Evolutionary conservation across 2,888 invertebrate species (phyloP).

Genomic region (Tetragnatha montana): DNA sequence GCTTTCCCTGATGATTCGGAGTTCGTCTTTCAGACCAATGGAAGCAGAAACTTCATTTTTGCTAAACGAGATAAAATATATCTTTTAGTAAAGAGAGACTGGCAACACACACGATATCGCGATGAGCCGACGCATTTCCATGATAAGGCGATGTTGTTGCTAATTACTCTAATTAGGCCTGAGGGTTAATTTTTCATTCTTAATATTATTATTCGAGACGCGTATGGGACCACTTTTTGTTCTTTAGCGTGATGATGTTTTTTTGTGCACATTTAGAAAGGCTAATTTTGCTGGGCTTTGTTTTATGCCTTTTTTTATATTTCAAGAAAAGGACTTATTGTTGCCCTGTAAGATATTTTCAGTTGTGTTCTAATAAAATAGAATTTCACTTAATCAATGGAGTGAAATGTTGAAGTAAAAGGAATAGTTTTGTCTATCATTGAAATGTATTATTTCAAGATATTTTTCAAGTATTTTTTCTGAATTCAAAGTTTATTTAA

Average conservation of each 20-base stretch:
- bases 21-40: neutral
- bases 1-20: neutral
- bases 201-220: constrained; percentile 54
- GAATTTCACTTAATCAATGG: no score
- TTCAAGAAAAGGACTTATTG: neutral
- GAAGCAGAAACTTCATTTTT: constrained; percentile 7
- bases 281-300: constrained; percentile 30
- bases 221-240: constrained; percentile 1
- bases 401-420: no score
- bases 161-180: constrained; percentile 62
- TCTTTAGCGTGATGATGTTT: neutral
- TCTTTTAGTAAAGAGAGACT: neutral
- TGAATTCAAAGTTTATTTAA: no score
- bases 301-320: neutral
- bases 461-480: no score
- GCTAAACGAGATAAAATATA: constrained; percentile 1
- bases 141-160: constrained; percentile 35
- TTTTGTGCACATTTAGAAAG: constrained; percentile 29
- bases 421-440: no score
- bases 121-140: constrained; percentile 25
- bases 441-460: no score
- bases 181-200: constrained; percentile 58
- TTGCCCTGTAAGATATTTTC: neutral
- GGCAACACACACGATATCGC: constrained; percentile 22
- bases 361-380: no score